Evolutionary conservation across 2,888 invertebrate species (phyloP), one percentile per base, ranked within the genome.

Genomic region (Parapristionchus giblindavisi): DNA sequence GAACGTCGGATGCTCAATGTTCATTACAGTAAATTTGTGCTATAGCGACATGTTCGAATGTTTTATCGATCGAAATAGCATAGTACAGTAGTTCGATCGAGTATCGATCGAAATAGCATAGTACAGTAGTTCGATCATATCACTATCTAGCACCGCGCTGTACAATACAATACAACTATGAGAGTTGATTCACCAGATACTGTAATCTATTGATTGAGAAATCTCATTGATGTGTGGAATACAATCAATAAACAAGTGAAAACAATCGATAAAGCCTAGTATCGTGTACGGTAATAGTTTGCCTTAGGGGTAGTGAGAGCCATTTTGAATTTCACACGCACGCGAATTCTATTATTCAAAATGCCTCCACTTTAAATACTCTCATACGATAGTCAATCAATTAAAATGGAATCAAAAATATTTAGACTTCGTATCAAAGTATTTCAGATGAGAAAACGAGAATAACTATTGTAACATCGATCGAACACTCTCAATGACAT

Each of bases 241-340:
- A 66, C 61, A 73, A 73, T 56, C 68, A 27, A 73, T 51, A 60
- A 36, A 38, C n/a, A 24, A 72, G 17, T 21, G 24, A 17, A 60
- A 60, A 17, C n/a, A n/a, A n/a, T n/a, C n/a, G n/a, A n/a, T n/a
- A n/a, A n/a, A n/a, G n/a, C n/a, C n/a, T n/a, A 48, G 60, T 61
- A 61, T 56, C 73, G 58, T 36, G 63, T 73, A 70, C 54, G 21
- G 29, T 65, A 43, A 43, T 65, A 17, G 29, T 43, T 43, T 43
- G 43, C 43, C 63, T 17, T 38, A 21, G 63, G 43, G 40, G 63
- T n/a, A n/a, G n/a, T n/a, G n/a, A n/a, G 63, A 65, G 29, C 43
- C 63, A 65, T 65, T 65, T 65, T 36, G 63, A 65, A 65, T n/a
- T n/a, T n/a, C n/a, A n/a, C 63, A n/a, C 4, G 63, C 63, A 43